phyloP scores from a whole-genome alignment of 1,140 invertebrate genomes.

The Drosophila arawakana region DNA sequence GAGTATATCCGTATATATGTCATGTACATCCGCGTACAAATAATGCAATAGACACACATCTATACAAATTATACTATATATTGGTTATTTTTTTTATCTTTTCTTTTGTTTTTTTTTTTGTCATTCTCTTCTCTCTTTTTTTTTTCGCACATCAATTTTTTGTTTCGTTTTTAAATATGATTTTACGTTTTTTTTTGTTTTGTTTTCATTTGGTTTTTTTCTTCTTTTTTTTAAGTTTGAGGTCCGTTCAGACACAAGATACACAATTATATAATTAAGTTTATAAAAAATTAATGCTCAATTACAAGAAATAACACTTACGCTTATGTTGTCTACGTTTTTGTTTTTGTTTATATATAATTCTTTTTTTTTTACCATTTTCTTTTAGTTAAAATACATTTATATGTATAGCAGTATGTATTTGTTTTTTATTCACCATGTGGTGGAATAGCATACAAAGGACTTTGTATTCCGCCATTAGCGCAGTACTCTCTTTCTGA shows the following conservation, averaged over 20 bases:
- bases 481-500: background rate
- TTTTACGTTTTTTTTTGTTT: slow-evolving; percentile 36
- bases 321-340: slow-evolving; percentile 72
- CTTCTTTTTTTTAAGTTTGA: slow-evolving; percentile 65
- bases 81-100: slow-evolving; percentile 62
- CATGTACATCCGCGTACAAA: slow-evolving; percentile 76
- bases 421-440: slow-evolving; percentile 3
- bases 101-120: slow-evolving; percentile 35
- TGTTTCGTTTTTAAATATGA: slow-evolving; percentile 27
- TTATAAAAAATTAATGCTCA: slow-evolving; percentile 80
- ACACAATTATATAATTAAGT: slow-evolving; percentile 67
- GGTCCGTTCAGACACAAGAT: slow-evolving; percentile 80
- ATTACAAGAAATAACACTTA: slow-evolving; percentile 83
- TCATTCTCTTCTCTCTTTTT: slow-evolving; percentile 51
- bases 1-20: slow-evolving; percentile 38
- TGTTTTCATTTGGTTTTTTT: slow-evolving; percentile 10
- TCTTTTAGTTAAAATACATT: slow-evolving; percentile 66
- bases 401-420: slow-evolving; percentile 24
- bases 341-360: slow-evolving; percentile 35
- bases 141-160: slow-evolving; percentile 50
- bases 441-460: background rate
- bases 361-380: slow-evolving; percentile 39
- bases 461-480: background rate
- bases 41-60: slow-evolving; percentile 83
- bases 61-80: slow-evolving; percentile 83